Evolutionary conservation across 2,797 vertebrate genomes (phyloP), one percentile per base, ranked within the genome.

Genomic region (Anguilla pacifica): DNA sequence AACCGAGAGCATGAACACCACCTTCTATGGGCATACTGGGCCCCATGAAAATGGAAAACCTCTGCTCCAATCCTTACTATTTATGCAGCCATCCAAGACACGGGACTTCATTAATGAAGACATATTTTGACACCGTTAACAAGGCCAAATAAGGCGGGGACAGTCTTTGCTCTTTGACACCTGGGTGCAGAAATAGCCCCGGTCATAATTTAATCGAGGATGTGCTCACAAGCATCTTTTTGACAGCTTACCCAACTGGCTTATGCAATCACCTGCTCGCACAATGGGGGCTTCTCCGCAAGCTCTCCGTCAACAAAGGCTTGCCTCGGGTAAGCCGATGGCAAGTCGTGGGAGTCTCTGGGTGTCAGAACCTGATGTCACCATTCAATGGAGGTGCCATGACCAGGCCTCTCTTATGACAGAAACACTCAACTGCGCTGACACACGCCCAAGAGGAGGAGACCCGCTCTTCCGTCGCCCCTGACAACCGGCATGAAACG

Each of bases 301-400:
- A 28, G 74, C 2, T 10, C 31, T 51, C n/a, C 51, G 28, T 28
- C 31, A 87, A 64, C 17, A 31, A 81, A 83, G 53, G 86, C 55
- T 85, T 1, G 49, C 83, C 70, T 72, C 88, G 46, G 57, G 77
- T 89, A 49, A 89, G 88, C 35, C 74, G 83, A 85, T 59, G 46
- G 55, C 61, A 70, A 46, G 51, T 87, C 77, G 89, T 88, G 88
- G 70, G 87, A 87, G 89, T 86, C 86, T 86, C 86, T 79, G 70
- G 55, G 87, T 95, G 95, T 96, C 96, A 96, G 90, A 53, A 90
- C 92, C 96, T 93, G 94, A 95, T 97, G 96, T 91, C 49, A 57
- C 85, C 88, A 39, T 90, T 92, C 92, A 90, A 92, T 90, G 86
- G 92, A 96, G 91, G 92, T 97, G 96, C 92, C 95, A 95, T 77